Conservation (phyloP, 2,113 vertebrate species). For the Anseranas semipalmata region DNA sequence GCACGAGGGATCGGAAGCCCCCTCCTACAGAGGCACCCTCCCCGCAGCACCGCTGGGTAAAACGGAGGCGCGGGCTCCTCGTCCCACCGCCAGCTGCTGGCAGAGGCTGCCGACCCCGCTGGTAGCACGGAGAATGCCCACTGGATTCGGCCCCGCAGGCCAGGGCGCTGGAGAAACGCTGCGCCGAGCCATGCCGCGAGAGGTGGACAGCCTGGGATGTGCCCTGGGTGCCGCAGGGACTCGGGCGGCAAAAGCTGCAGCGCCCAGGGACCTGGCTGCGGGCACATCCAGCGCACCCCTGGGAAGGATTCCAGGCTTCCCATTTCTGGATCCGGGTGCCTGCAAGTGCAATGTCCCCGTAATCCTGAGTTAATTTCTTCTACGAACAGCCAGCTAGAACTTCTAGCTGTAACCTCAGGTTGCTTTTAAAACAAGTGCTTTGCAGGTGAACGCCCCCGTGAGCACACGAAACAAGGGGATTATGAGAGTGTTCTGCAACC, state of each 20-base stretch:
- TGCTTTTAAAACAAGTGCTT: neutral
- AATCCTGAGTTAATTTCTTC: neutral
- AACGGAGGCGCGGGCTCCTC: neutral
- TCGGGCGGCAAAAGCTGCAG: accelerated
- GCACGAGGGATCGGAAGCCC: too few relatives aligned
- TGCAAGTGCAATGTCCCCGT: neutral
- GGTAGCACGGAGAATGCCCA: accelerated
- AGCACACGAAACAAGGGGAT: neutral
- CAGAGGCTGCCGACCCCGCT: neutral
- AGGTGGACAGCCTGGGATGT: neutral
- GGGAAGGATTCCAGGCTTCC: neutral
- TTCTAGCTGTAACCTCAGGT: neutral
- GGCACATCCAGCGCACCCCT: neutral
- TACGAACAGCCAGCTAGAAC: neutral
- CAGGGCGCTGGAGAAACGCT: neutral
- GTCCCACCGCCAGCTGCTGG: neutral
- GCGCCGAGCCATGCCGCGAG: neutral
- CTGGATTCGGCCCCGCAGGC: accelerated
- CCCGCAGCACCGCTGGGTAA: too few relatives aligned
- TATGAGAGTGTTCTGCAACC: neutral
- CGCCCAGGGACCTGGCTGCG: neutral
- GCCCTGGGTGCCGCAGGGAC: neutral
- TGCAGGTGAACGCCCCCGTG: neutral
- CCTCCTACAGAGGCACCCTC: neutral
- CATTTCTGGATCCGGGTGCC: neutral